Conservation (phyloP, 2,888 invertebrate genomes). For the Teleogryllus oceanicus region DNA sequence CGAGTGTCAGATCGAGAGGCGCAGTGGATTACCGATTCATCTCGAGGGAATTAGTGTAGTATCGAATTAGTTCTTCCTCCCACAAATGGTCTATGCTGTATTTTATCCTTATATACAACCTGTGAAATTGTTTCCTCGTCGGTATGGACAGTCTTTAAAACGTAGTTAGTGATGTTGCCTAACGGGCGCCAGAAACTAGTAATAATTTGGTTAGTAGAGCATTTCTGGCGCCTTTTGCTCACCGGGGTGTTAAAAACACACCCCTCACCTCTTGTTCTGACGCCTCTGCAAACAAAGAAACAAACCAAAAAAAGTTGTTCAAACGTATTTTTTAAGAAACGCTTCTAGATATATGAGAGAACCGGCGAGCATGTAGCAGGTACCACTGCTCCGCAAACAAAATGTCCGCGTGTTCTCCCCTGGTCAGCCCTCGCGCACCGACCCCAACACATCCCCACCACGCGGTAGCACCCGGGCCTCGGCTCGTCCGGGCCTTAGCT, state of each 20-base stretch:
- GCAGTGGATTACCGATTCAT: background rate
- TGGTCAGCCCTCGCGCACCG: background rate
- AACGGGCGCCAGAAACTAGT: background rate
- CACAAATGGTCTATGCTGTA: background rate
- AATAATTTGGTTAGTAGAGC: background rate
- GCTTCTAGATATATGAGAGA: background rate
- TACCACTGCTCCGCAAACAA: too few species aligned
- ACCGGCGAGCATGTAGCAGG: background rate
- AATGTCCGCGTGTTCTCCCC: background rate
- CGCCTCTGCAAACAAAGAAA: slow-evolving; percentile 1
- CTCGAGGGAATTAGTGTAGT: background rate
- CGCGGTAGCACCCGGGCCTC: slow-evolving; percentile 8
- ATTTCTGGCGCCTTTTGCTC: slow-evolving; percentile 4
- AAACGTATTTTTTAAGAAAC: slow-evolving; percentile 1
- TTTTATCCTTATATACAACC: background rate
- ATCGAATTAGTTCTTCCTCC: background rate
- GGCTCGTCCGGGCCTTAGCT: background rate
- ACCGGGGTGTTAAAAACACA: background rate
- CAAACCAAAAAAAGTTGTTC: background rate
- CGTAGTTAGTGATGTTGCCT: background rate
- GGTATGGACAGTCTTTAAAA: background rate
- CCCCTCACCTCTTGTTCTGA: background rate
- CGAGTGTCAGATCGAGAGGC: background rate
- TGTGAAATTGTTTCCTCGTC: background rate
- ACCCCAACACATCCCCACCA: background rate